A percentile compares a stretch with the other conserved stretches of the same genome.
phyloP scores from a whole-genome alignment of 1,140 invertebrate species.

The Campoletis sonorensis region DNA sequence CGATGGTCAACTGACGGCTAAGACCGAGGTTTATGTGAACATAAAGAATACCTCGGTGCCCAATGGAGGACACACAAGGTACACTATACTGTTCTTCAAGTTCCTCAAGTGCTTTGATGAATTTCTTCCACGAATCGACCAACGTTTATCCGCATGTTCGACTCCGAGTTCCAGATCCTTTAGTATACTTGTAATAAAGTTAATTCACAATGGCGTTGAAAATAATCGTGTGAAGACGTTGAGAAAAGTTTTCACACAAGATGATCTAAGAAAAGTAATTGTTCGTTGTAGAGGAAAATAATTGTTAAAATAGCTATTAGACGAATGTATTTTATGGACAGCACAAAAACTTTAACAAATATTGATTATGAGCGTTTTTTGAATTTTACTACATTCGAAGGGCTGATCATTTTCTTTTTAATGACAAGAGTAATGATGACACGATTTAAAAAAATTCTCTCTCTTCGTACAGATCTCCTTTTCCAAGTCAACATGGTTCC shows the following conservation, averaged over 20 bases:
- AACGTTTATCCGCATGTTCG: slow-evolving; percentile 31
- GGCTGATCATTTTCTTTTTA: too few species aligned
- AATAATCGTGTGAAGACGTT: too few species aligned
- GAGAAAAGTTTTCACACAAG: too few species aligned
- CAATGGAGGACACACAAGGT: slow-evolving; percentile 65
- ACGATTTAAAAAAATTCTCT: background rate
- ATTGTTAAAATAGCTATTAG: background rate
- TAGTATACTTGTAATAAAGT: too few species aligned
- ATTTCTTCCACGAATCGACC: slow-evolving; percentile 45
- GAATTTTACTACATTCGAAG: too few species aligned
- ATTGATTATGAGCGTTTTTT: too few species aligned
- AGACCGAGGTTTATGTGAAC: slow-evolving; percentile 84
- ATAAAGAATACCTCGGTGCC: slow-evolving; percentile 73
- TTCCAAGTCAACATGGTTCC: slow-evolving; percentile 63
- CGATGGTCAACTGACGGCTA: slow-evolving; percentile 82
- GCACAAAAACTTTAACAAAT: too few species aligned
- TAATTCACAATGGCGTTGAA: too few species aligned
- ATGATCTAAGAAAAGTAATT: too few species aligned
- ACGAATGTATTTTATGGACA: background rate
- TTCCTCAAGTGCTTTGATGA: slow-evolving; percentile 40
- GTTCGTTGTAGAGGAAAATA: background rate
- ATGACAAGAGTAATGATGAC: too few species aligned
- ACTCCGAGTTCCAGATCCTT: background rate
- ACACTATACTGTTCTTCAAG: slow-evolving; percentile 44
- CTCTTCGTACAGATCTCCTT: slow-evolving; percentile 58